phyloP scores from a whole-genome alignment of 2,797 vertebrate species.

The Pangasius djambal region DNA sequence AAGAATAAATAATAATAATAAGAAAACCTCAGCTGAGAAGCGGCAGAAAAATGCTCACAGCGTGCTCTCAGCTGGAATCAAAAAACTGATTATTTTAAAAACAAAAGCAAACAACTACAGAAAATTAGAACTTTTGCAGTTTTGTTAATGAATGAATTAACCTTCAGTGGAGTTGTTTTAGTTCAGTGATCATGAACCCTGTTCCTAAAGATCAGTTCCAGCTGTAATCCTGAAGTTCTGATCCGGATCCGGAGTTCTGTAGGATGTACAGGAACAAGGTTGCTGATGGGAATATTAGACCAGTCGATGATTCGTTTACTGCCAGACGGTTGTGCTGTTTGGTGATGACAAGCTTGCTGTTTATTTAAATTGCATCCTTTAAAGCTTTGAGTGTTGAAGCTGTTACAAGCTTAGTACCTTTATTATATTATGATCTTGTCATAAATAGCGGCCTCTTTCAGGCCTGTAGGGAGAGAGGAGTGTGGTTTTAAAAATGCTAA shows the following conservation, averaged over 20 bases:
- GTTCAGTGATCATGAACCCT: neutral
- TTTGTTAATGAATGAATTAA: neutral
- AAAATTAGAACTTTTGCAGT: neutral
- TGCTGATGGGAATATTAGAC: neutral
- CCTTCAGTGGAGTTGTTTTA: neutral
- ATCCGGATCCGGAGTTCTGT: neutral
- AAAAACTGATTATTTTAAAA: neutral
- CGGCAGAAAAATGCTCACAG: neutral
- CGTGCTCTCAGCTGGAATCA: neutral
- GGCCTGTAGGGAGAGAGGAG: neutral
- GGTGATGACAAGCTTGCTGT: neutral
- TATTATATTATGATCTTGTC: conserved; percentile 33
- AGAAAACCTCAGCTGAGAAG: neutral
- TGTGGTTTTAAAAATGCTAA: neutral
- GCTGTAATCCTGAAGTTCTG: neutral
- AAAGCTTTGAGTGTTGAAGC: conserved; percentile 7
- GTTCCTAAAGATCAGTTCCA: neutral
- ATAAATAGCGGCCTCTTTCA: conserved; percentile 19
- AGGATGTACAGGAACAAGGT: neutral
- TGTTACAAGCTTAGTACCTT: conserved; percentile 1
- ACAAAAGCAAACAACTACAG: neutral
- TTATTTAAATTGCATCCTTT: neutral
- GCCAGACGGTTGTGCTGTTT: neutral
- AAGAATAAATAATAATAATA: neutral
- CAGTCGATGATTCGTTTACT: neutral